These are phyloP conservation scores for Drosophila leonis DNA, from an alignment of 2,888 invertebrate species.

Conservation along the genomic window DNA sequence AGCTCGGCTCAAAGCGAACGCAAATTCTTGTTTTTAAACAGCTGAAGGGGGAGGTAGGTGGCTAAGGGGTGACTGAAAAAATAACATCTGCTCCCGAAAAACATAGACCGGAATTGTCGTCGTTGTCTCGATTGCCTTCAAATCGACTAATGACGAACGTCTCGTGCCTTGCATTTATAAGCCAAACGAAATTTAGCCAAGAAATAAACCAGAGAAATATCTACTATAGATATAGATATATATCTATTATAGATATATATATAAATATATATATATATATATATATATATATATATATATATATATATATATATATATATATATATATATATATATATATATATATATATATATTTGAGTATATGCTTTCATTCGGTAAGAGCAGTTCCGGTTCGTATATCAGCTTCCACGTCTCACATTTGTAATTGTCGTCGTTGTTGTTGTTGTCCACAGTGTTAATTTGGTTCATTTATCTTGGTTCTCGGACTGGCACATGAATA, in stretches of 20 bases:
- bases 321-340: not conserved
- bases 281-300: not conserved
- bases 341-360: not conserved
- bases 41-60: not conserved
- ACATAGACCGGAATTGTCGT: conserved; percentile 64
- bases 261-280: not conserved
- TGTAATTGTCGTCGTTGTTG: conserved; percentile 22
- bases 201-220: not conserved
- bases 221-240: not conserved
- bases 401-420: conserved; percentile 3
- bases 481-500: conserved; percentile 16
- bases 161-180: no score
- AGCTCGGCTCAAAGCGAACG: conserved; percentile 33
- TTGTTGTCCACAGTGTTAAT: conserved; percentile 55
- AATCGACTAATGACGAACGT: not conserved
- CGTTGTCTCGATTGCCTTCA: not conserved
- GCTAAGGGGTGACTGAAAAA: conserved; percentile 47
- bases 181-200: not conserved
- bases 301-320: no score
- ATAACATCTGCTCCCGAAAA: conserved; percentile 76
- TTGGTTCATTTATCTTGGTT: conserved; percentile 63
- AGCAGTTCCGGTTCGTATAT: conserved; percentile 42
- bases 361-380: not conserved
- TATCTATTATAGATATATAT: not conserved
- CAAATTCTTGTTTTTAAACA: conserved; percentile 41